These are phyloP conservation scores for Coenonympha glycerion DNA, from an alignment of 2,888 invertebrate species.

Conservation along the genomic window DNA sequence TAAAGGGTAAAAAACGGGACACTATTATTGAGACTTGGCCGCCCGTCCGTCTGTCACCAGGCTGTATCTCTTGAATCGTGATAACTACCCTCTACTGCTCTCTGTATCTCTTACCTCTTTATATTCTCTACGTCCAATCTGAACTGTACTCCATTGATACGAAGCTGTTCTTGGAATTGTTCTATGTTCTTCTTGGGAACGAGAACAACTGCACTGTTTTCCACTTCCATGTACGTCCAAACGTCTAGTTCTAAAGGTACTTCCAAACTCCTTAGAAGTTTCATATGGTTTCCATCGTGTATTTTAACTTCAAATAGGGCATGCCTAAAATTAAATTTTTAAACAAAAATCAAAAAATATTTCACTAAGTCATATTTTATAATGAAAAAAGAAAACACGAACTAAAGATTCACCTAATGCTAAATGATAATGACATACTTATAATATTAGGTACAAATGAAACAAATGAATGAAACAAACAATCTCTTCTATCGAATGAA, in stretches of 20 bases:
- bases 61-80: no score
- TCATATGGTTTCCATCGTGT: background rate
- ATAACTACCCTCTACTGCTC: no score
- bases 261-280: background rate
- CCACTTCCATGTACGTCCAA: background rate
- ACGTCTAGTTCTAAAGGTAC: constrained; percentile 2
- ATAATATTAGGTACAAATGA: no score
- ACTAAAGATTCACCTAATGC: no score
- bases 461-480: no score
- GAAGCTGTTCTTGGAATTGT: constrained; percentile 2
- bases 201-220: background rate
- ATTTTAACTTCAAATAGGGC: constrained; percentile 5
- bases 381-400: no score
- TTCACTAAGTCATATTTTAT: no score
- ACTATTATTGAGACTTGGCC: no score
- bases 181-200: constrained; percentile 1
- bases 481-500: no score
- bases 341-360: background rate
- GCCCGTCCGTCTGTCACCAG: no score
- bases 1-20: no score
- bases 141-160: background rate
- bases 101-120: constrained; percentile 4
- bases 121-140: constrained; percentile 5
- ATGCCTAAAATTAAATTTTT: constrained; percentile 2
- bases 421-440: no score